phyloP scores from a whole-genome alignment of 2,113 vertebrate genomes.

The Varanus komodoensis region DNA sequence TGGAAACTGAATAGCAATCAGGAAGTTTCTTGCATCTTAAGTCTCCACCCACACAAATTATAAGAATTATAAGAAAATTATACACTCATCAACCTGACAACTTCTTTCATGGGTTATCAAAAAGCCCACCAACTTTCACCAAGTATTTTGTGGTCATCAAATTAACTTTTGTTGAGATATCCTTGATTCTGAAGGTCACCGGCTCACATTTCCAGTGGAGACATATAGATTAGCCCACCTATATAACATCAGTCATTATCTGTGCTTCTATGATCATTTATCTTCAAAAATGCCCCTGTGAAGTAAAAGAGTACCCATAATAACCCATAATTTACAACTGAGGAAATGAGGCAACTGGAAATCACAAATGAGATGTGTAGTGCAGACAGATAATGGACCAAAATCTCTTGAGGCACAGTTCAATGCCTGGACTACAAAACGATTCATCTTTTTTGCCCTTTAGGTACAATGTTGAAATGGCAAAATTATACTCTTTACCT shows the following conservation, averaged over 20 bases:
- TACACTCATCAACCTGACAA: not conserved
- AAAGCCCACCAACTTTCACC: not conserved
- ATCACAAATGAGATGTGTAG: slow-evolving; percentile 16
- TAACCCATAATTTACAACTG: slow-evolving; percentile 32
- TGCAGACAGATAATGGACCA: slow-evolving; percentile 14
- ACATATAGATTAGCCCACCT: slow-evolving; percentile 16
- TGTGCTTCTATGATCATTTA: slow-evolving; percentile 10
- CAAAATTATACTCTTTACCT: slow-evolving; percentile 29
- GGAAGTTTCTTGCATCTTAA: not conserved
- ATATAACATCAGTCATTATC: slow-evolving; percentile 16
- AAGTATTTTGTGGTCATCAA: not conserved
- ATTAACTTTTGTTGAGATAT: slow-evolving; percentile 2
- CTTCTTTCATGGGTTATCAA: not conserved
- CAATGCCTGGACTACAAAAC: slow-evolving; percentile 18
- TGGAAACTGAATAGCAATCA: not conserved
- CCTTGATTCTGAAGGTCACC: slow-evolving; percentile 7
- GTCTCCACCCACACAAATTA: not conserved
- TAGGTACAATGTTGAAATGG: slow-evolving; percentile 1
- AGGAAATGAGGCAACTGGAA: slow-evolving; percentile 31
- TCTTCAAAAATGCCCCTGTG: slow-evolving; percentile 24
- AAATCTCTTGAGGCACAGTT: slow-evolving; percentile 22
- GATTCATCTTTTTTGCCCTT: slow-evolving; percentile 31
- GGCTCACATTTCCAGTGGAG: not conserved
- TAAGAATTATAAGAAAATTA: not conserved
- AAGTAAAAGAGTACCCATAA: slow-evolving; percentile 28